Conservation (phyloP, 2,113 vertebrate species). For the Malurus melanocephalus region DNA sequence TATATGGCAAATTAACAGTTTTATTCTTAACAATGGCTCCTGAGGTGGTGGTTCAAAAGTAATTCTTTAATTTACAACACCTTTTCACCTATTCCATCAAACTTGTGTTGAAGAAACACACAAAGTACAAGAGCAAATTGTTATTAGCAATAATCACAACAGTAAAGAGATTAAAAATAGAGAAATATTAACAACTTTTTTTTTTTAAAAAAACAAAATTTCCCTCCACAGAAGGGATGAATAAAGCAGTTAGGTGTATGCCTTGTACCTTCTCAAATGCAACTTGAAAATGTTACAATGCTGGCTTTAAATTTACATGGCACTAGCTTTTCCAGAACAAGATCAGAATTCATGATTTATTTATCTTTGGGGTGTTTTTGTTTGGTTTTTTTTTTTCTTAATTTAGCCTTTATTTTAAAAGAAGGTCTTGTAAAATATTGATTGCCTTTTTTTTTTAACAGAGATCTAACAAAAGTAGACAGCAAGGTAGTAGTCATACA, state of each 20-base stretch:
- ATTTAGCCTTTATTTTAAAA: slow-evolving; percentile 53
- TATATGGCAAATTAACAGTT: not conserved
- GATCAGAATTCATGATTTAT: slow-evolving; percentile 47
- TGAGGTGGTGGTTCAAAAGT: not conserved
- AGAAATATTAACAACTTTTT: not conserved
- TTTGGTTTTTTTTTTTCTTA: not conserved
- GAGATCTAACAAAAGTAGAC: not conserved
- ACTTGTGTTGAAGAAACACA: not conserved
- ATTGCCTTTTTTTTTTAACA: not conserved
- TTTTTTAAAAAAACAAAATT: not conserved
- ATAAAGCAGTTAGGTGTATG: not conserved
- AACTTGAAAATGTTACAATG: not conserved
- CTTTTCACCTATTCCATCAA: not conserved
- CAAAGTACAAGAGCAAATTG: not conserved
- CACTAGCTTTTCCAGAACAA: slow-evolving; percentile 22
- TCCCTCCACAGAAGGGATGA: not conserved
- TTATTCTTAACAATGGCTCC: not conserved
- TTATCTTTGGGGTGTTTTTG: not conserved
- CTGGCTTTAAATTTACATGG: slow-evolving; percentile 18
- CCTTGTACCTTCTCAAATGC: not conserved
- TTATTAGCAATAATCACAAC: not conserved
- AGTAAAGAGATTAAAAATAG: not conserved
- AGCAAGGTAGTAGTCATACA: not conserved
- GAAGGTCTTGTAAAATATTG: slow-evolving; percentile 28
- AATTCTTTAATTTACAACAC: not conserved